Percentiles rank a stretch among this genome's conserved stretches.
These are phyloP conservation scores for Probosciger aterrimus DNA, from an alignment of 2,113 vertebrate species.

Conservation along the genomic window DNA sequence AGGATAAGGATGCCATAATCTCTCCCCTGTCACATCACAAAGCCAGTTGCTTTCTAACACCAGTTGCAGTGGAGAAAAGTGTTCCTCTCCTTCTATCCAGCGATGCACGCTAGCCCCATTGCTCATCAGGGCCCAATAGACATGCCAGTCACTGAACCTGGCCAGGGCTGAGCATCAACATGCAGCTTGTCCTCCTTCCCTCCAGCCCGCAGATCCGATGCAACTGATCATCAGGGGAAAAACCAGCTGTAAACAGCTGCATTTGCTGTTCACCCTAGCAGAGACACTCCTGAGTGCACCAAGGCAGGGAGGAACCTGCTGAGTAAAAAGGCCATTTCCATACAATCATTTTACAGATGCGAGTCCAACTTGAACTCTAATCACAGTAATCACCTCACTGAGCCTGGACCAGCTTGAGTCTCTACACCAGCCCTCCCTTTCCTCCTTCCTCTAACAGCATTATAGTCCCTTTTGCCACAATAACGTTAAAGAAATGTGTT, in stretches of 20 bases:
- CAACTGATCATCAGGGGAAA: rapidly evolving
- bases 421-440: background rate
- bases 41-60: background rate
- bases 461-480: rapidly evolving
- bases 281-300: background rate
- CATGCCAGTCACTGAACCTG: rapidly evolving
- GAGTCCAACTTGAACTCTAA: background rate
- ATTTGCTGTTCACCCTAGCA: background rate
- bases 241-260: background rate
- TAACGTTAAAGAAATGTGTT: background rate
- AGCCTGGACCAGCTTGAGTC: background rate
- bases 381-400: background rate
- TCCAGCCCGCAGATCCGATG: rapidly evolving
- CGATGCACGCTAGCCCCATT: background rate
- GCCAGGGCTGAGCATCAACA: background rate
- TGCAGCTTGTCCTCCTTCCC: background rate
- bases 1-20: rapidly evolving
- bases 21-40: background rate
- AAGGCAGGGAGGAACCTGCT: background rate
- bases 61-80: background rate
- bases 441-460: background rate
- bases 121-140: rapidly evolving
- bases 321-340: background rate
- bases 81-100: background rate
- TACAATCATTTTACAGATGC: background rate